These are phyloP conservation scores for Endotricha flammealis DNA, from an alignment of 2,888 invertebrate species.

Conservation along the genomic window DNA sequence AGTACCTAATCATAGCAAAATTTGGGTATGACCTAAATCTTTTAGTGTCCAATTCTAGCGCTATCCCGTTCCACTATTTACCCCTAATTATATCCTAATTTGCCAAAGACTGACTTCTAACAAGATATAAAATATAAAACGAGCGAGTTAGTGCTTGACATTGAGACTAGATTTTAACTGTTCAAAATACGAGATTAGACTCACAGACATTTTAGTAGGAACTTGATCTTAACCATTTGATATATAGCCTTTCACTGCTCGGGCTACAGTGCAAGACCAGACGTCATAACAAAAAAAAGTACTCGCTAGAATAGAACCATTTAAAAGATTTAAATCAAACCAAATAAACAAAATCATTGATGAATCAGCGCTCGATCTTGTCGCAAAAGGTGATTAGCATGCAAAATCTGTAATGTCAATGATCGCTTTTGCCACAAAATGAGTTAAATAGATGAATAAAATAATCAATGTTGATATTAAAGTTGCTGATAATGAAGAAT, in stretches of 20 bases:
- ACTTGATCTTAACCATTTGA: too few relatives aligned
- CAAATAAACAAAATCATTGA: conserved; percentile 19
- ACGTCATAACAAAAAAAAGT: conserved; percentile 19
- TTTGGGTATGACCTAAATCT: conserved; percentile 21
- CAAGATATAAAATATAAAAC: too few relatives aligned
- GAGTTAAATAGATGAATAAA: conserved; percentile 3
- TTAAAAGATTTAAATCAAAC: conserved; percentile 30
- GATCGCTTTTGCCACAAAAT: conserved; percentile 48
- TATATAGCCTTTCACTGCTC: conserved; percentile 42
- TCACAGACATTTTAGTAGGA: too few relatives aligned
- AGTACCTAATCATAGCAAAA: conserved; percentile 20
- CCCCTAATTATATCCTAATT: too few relatives aligned
- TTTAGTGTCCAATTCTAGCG: too few relatives aligned
- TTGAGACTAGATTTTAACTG: too few relatives aligned
- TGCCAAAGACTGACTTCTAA: too few relatives aligned
- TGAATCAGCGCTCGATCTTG: conserved; percentile 37
- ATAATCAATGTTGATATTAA: conserved; percentile 30
- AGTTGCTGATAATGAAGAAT: conserved; percentile 16
- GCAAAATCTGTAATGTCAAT: conserved; percentile 28
- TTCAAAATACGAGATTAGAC: too few relatives aligned
- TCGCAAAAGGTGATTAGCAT: conserved; percentile 45
- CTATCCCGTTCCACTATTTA: too few relatives aligned
- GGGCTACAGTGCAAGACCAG: conserved; percentile 46
- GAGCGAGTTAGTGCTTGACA: too few relatives aligned
- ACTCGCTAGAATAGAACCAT: conserved; percentile 16